Evolutionary conservation across 2,113 vertebrate species (phyloP).

Genomic region (Redunca redunca): DNA sequence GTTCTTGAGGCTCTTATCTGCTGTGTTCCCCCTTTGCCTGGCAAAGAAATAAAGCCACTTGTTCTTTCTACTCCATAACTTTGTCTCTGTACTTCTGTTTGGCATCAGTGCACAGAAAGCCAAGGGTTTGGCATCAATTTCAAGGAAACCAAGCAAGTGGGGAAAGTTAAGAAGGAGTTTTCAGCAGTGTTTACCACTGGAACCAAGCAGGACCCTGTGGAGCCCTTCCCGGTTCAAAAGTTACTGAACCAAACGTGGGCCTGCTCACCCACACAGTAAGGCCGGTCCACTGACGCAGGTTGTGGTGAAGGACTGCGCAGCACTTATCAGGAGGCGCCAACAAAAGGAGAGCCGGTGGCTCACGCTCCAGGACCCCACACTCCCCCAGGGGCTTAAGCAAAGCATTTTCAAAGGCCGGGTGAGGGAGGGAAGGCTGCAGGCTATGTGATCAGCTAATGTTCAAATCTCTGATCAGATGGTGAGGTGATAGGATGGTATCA

Average conservation of each 20-base stretch:
- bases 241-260: not conserved
- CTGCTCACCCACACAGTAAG: not conserved
- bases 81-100: not conserved
- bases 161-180: not conserved
- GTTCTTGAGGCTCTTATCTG: not conserved
- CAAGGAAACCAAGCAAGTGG: not conserved
- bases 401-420: not conserved
- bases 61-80: not conserved
- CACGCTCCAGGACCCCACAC: too few relatives aligned
- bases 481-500: not conserved
- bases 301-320: not conserved
- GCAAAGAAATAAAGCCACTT: not conserved
- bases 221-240: not conserved
- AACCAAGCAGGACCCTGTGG: not conserved
- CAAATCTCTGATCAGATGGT: not conserved
- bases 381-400: not conserved
- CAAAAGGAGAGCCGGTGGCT: not conserved
- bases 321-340: rapidly evolving
- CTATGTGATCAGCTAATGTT: not conserved
- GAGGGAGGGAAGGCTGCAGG: not conserved
- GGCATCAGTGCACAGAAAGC: not conserved
- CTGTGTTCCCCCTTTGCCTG: not conserved
- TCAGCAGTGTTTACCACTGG: not conserved
- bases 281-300: not conserved
- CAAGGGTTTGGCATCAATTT: not conserved